These are phyloP conservation scores for Acromyrmex heyeri DNA, from an alignment of 1,140 invertebrate species.

Conservation along the genomic window DNA sequence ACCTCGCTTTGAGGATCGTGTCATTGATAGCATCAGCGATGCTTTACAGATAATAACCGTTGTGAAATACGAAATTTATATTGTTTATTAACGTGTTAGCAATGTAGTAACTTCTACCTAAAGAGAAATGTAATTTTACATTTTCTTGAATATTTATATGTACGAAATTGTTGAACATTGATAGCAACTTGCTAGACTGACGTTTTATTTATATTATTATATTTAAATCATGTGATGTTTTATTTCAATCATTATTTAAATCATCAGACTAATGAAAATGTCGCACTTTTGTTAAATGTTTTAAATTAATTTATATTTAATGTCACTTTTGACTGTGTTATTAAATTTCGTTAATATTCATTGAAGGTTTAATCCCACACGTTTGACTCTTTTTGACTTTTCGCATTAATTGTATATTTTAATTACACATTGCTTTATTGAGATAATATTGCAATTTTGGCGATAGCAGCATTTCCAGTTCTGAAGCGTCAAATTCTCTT, in stretches of 20 bases:
- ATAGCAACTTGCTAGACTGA: neutral
- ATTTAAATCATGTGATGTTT: neutral
- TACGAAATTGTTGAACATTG: neutral
- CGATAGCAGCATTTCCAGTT: neutral
- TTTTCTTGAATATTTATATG: neutral
- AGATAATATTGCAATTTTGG: conserved; percentile 44
- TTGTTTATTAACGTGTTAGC: conserved; percentile 9
- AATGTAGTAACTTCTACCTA: neutral
- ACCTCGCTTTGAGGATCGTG: conserved; percentile 24
- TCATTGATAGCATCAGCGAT: conserved; percentile 53
- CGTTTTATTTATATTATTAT: neutral
- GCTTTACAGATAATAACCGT: conserved; percentile 28
- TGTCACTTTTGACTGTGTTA: neutral
- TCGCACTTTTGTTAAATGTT: conserved; percentile 4
- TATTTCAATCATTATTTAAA: conserved; percentile 5
- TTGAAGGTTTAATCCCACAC: conserved; percentile 40
- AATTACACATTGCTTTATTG: neutral
- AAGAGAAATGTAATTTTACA: neutral
- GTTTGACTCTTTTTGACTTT: conserved; percentile 16
- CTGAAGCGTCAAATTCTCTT: neutral
- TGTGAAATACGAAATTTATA: conserved; percentile 45
- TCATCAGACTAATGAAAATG: neutral
- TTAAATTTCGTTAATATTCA: conserved; percentile 49
- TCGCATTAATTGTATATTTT: conserved; percentile 34
- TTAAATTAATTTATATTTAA: conserved; percentile 12